Conservation (phyloP, 2,888 invertebrate genomes). For the Lochmaea crataegi region DNA sequence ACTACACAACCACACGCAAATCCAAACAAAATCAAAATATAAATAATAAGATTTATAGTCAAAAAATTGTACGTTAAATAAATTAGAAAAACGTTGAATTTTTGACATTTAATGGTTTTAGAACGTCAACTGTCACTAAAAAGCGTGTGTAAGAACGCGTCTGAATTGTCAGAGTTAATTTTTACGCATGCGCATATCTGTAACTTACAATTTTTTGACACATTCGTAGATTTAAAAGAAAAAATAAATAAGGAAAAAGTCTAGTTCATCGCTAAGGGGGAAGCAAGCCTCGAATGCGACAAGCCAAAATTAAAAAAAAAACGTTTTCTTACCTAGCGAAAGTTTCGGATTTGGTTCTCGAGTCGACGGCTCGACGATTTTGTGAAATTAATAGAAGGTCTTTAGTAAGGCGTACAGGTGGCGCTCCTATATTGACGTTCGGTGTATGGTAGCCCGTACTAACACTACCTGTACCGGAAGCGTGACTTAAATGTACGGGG, state of each 20-base stretch:
- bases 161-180: too few relatives aligned
- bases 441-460: constrained; percentile 66
- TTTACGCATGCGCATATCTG: too few relatives aligned
- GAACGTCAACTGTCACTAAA: too few relatives aligned
- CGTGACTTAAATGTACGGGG: constrained; percentile 55
- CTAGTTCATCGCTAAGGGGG: constrained; percentile 51
- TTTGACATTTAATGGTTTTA: too few relatives aligned
- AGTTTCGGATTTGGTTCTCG: constrained; percentile 76
- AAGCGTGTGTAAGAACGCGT: too few relatives aligned
- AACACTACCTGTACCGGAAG: constrained; percentile 63
- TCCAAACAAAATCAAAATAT: constrained; percentile 49
- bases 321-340: constrained; percentile 72
- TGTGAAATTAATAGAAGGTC: constrained; percentile 85
- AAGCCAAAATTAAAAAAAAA: constrained; percentile 51
- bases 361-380: constrained; percentile 71
- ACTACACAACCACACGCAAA: constrained; percentile 60
- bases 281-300: constrained; percentile 60
- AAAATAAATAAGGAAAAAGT: constrained; percentile 58
- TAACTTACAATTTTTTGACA: constrained; percentile 3
- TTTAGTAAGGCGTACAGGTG: constrained; percentile 77
- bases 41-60: constrained; percentile 43
- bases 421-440: constrained; percentile 53
- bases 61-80: constrained; percentile 8
- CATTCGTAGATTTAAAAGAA: constrained; percentile 17
- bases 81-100: too few relatives aligned